A percentile compares a stretch with the other conserved stretches of the same genome.
Evolutionary conservation across 1,140 invertebrate genomes (phyloP).

Genomic region (Drosophila baimaii): DNA sequence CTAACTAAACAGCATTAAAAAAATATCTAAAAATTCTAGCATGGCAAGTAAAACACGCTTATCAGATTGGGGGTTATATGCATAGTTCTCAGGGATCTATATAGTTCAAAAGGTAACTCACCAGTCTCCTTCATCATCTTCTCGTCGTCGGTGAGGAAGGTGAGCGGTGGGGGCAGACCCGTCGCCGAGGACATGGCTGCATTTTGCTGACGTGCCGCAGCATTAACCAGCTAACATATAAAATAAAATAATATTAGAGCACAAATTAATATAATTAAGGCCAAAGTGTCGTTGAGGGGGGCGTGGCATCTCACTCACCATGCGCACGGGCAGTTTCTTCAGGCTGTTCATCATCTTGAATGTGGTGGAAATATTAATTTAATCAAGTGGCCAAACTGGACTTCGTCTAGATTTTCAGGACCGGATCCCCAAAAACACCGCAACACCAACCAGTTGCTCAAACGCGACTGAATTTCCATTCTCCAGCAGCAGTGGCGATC

Average conservation of each 20-base stretch:
- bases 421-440: constrained; percentile 20
- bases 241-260: not conserved
- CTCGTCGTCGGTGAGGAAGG: constrained; percentile 91
- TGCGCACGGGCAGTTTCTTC: constrained; percentile 79
- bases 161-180: constrained; percentile 86
- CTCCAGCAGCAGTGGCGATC: constrained; percentile 57
- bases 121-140: constrained; percentile 91
- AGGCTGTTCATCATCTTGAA: constrained; percentile 79
- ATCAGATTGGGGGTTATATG: constrained; percentile 24
- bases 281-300: not conserved
- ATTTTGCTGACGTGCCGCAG: constrained; percentile 77
- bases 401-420: constrained; percentile 12
- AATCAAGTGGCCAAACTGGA: constrained; percentile 53
- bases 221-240: constrained; percentile 67
- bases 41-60: constrained; percentile 35
- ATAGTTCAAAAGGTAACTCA: constrained; percentile 81
- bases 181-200: constrained; percentile 67
- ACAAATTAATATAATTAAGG: constrained; percentile 23
- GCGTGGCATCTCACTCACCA: constrained; percentile 68
- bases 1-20: constrained; percentile 20
- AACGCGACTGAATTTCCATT: constrained; percentile 64
- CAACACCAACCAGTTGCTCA: constrained; percentile 59
- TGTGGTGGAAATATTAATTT: constrained; percentile 26
- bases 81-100: not conserved
- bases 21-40: constrained; percentile 20